Evolutionary conservation across 2,888 invertebrate species (phyloP).

Genomic region (Dermolepida albohirtum): DNA sequence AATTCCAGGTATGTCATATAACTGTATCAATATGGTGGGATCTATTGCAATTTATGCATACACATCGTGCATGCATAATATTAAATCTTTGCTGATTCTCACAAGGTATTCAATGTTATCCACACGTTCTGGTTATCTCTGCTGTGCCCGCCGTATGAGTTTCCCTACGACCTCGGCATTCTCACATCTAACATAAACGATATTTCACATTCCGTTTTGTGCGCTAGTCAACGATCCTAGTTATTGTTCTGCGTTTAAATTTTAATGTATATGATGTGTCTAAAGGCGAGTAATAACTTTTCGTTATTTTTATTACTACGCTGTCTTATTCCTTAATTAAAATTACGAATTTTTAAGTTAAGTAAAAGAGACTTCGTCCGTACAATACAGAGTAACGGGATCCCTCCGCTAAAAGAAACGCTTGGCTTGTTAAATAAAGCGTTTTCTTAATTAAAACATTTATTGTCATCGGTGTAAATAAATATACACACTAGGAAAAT

Average conservation of each 20-base stretch:
- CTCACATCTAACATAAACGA: constrained; percentile 15
- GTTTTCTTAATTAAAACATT: constrained; percentile 28
- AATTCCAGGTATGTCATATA: constrained; percentile 23
- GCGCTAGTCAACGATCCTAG: constrained; percentile 13
- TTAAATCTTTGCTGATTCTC: constrained; percentile 27
- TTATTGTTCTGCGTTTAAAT: constrained; percentile 23
- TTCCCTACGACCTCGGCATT: constrained; percentile 19
- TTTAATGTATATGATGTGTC: constrained; percentile 9
- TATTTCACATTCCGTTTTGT: constrained; percentile 22
- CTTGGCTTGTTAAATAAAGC: not conserved
- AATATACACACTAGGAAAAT: no score
- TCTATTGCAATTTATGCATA: not conserved
- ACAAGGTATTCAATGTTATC: constrained; percentile 19
- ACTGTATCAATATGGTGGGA: not conserved
- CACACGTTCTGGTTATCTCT: constrained; percentile 20
- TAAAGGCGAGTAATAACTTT: not conserved
- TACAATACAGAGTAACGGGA: constrained; percentile 18
- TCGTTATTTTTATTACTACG: not conserved
- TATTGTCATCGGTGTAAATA: no score
- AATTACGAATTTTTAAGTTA: constrained; percentile 20
- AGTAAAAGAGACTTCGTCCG: not conserved
- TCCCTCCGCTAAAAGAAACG: constrained; percentile 7
- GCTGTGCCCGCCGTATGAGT: not conserved
- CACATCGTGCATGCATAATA: constrained; percentile 11
- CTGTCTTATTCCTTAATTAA: constrained; percentile 18